Base-by-base conservation (phyloP, 2,888 invertebrate genomes). In the Volucella bombylans region DNA sequence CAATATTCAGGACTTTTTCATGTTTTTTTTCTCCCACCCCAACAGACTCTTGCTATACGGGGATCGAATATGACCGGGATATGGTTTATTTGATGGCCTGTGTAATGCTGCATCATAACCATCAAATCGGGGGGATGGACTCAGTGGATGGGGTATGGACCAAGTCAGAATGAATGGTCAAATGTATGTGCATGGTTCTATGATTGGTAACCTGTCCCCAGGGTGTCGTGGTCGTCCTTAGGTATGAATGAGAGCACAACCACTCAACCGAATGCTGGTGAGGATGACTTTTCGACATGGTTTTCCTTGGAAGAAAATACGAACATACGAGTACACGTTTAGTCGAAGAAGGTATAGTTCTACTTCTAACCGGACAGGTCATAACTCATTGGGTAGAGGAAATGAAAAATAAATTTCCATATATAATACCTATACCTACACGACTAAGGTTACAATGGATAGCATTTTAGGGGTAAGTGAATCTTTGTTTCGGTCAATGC, bases 141-240 rank as follows among this genome's bases (percentile, higher is more conserved):
- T 14, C 38, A 23, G 69, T 45, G 55, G 39, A n/a, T 18, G 49
- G 57, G 59, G 62, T 50, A 62, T 50, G 72, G 59, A 31, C 82
- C 54, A 71, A 39, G 45, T 55, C 62, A 50, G 55, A 76, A 72
- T 52, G 62, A 77, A 81, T 76, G 76, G 85, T 81, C 85, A 81
- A 77, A 76, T 69, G 68, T 54, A 50, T 77, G 82, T 64, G 61
- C 45, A 69, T 72, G 76, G 76, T 47, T 85, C 67, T 72, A 85
- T 85, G 85, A 85, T 85, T 85, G 85, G 85, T 85, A 85, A 85
- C 85, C 85, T 81, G 85, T 81, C 85, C 85, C 85, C 85, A 85
- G 85, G 85, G 85, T 85, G 85, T 81, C 85, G 85, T 85, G 85
- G 80, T 71, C 47, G 67, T 69, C 76, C 64, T 81, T 68, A 65